A percentile compares a stretch with the other conserved stretches of the same genome.
Conservation (phyloP, 1,140 invertebrate genomes). For the Sinonovacula constricta region DNA sequence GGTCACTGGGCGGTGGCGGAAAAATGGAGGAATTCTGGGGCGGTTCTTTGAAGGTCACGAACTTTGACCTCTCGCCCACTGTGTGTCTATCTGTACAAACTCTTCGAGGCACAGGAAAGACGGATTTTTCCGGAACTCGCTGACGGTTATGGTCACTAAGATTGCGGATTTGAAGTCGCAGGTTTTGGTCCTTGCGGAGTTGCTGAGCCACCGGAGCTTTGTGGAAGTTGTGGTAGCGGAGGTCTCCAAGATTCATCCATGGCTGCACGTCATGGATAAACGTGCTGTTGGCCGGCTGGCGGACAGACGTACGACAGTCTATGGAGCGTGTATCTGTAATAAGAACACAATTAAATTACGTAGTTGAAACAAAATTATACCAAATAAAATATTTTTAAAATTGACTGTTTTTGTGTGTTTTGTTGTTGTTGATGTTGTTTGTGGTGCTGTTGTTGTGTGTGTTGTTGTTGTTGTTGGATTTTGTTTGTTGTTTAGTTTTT, state of each 20-base stretch:
- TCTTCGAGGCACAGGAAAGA: neutral
- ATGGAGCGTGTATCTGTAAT: neutral
- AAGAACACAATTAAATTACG: too few relatives aligned
- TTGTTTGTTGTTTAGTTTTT: too few relatives aligned
- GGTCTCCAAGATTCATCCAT: constrained; percentile 44
- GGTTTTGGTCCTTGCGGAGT: constrained; percentile 29
- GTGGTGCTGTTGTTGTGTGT: too few relatives aligned
- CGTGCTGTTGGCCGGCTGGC: constrained; percentile 27
- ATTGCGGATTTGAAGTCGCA: constrained; percentile 29
- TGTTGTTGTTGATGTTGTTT: too few relatives aligned
- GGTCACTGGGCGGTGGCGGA: constrained; percentile 28
- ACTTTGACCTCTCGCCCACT: constrained; percentile 20
- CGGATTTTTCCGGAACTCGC: neutral
- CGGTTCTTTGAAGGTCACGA: constrained; percentile 1
- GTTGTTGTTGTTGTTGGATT: too few relatives aligned
- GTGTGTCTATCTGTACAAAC: constrained; percentile 31
- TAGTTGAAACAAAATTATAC: too few relatives aligned
- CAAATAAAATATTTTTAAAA: too few relatives aligned
- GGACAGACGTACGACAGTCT: neutral
- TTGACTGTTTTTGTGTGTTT: too few relatives aligned
- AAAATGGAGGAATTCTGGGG: constrained; percentile 15
- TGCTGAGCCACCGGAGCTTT: constrained; percentile 40
- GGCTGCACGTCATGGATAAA: constrained; percentile 23
- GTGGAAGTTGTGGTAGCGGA: constrained; percentile 38
- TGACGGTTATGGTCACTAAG: constrained; percentile 21